Evolutionary conservation across 2,113 vertebrate genomes (phyloP).

Genomic region (Egretta garzetta): DNA sequence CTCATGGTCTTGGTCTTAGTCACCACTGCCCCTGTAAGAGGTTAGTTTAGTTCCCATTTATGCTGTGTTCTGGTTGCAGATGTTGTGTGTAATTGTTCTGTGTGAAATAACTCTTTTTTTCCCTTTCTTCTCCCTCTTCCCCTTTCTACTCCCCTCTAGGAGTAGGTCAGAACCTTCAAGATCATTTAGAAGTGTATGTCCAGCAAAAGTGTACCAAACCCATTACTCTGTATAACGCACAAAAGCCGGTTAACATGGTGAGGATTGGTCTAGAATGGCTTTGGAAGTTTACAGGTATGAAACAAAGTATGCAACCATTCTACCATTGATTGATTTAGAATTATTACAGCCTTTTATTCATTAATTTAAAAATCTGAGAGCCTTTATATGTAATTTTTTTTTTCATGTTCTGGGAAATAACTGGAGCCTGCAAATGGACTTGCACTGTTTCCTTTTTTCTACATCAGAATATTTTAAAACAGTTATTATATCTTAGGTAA

Average conservation of each 20-base stretch:
- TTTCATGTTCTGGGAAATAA: not conserved
- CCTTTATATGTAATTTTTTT: not conserved
- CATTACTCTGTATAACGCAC: constrained; percentile 88
- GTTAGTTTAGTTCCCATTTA: not conserved
- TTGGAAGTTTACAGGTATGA: constrained; percentile 86
- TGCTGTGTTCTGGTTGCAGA: not conserved
- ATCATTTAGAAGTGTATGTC: constrained; percentile 94
- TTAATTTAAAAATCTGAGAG: not conserved
- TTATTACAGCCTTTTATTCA: not conserved
- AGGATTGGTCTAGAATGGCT: constrained; percentile 94
- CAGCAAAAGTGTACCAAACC: constrained; percentile 91
- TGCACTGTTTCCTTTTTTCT: not conserved
- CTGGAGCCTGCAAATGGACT: not conserved
- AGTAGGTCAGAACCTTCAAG: constrained; percentile 95
- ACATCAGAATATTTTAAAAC: not conserved
- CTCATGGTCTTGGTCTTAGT: not conserved
- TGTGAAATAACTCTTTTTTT: not conserved
- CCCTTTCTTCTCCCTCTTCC: not conserved
- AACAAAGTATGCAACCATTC: not conserved
- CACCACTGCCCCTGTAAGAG: not conserved
- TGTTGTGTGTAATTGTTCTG: not conserved
- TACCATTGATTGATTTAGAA: not conserved
- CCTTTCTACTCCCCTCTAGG: constrained; percentile 46
- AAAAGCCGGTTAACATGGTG: constrained; percentile 88
- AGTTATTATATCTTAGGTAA: not conserved